These are phyloP conservation scores for Lagorchestes hirsutus DNA, from an alignment of 2,797 vertebrate species.

Conservation along the genomic window DNA sequence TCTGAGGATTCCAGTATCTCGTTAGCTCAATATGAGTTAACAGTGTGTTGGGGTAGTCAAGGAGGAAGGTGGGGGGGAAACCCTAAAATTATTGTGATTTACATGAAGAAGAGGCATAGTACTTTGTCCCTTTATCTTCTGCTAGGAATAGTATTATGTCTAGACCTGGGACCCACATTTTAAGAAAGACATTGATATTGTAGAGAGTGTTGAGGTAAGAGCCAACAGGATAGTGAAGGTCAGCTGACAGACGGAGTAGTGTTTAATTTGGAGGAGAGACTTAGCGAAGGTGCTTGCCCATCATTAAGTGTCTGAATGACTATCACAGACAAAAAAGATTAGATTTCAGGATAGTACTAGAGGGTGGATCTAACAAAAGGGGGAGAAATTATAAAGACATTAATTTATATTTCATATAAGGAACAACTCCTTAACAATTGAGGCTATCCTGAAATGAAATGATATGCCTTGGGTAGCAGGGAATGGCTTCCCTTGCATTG, in stretches of 20 bases:
- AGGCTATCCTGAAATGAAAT: not conserved
- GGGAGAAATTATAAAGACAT: not conserved
- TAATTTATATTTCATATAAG: not conserved
- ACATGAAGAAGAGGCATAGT: not conserved
- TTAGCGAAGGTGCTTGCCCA: not conserved
- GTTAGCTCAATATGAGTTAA: not conserved
- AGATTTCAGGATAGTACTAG: not conserved
- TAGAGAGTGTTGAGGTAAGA: not conserved
- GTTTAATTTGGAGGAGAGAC: not conserved
- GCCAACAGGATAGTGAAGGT: not conserved
- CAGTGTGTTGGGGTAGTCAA: not conserved
- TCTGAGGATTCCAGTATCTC: not conserved
- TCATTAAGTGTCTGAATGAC: not conserved
- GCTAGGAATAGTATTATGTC: not conserved
- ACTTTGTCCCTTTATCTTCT: not conserved
- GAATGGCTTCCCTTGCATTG: not conserved
- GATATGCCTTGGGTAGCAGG: not conserved
- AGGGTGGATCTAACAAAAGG: not conserved
- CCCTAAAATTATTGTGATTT: not conserved
- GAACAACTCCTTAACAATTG: not conserved
- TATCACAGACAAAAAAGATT: not conserved
- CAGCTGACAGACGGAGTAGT: not conserved
- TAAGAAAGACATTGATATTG: not conserved
- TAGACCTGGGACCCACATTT: not conserved
- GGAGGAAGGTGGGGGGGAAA: not conserved